These are phyloP conservation scores for Magallana gigas DNA, from an alignment of 1,140 invertebrate genomes.

Conservation along the genomic window DNA sequence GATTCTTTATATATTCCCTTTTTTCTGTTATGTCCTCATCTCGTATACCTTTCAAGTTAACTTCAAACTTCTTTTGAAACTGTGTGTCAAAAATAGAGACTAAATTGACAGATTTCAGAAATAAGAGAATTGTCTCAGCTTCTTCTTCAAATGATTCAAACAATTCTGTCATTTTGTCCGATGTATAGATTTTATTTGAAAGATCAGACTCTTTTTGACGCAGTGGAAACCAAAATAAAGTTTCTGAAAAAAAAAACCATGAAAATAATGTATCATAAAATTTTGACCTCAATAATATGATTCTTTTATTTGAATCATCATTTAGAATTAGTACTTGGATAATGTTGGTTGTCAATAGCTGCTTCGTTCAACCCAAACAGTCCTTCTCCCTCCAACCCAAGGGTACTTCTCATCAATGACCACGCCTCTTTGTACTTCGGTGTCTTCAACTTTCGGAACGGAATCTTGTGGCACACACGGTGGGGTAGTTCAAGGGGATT, in stretches of 20 bases:
- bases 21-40: neutral
- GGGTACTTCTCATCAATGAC: neutral
- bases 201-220: slow-evolving; percentile 46
- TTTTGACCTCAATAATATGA: no score
- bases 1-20: neutral
- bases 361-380: neutral
- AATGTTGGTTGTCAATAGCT: neutral
- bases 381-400: neutral
- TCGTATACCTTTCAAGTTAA: neutral
- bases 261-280: neutral
- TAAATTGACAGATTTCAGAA: slow-evolving; percentile 54
- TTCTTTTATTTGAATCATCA: no score
- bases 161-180: slow-evolving; percentile 60
- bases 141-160: slow-evolving; percentile 60
- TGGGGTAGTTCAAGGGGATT: slow-evolving; percentile 63
- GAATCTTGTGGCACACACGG: slow-evolving; percentile 51
- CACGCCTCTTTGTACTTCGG: neutral
- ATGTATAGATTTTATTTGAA: slow-evolving; percentile 57
- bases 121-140: slow-evolving; percentile 56
- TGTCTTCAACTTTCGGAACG: slow-evolving; percentile 8
- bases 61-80: neutral
- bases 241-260: slow-evolving; percentile 43
- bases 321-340: neutral
- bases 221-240: slow-evolving; percentile 68
- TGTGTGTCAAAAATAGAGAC: slow-evolving; percentile 22